Evolutionary conservation across 2,888 invertebrate genomes (phyloP).

Genomic region (Mylabris sibirica): DNA sequence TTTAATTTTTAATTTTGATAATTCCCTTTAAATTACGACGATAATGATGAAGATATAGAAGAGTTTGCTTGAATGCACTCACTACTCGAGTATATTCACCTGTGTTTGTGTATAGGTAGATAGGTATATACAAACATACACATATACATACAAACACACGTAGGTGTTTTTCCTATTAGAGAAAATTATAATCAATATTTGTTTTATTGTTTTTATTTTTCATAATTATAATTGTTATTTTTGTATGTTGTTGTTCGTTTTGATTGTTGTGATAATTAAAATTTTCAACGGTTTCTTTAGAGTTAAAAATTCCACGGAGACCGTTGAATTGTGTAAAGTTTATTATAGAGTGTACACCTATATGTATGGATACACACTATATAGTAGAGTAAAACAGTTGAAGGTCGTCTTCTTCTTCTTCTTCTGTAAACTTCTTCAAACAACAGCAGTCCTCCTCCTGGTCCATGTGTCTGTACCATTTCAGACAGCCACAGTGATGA

Average conservation of each 20-base stretch:
- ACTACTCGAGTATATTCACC: conserved; percentile 3
- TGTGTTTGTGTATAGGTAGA: neutral
- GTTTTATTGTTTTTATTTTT: neutral
- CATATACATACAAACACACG: neutral
- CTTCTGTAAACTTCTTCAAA: conserved; percentile 19
- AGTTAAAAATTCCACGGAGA: conserved; percentile 38
- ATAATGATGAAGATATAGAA: neutral
- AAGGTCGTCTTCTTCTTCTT: conserved; percentile 38
- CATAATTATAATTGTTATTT: neutral
- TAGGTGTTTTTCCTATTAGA: neutral
- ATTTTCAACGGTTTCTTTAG: neutral
- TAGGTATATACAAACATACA: neutral
- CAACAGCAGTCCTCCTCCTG: conserved; percentile 22
- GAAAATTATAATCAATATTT: neutral
- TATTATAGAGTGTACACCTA: neutral
- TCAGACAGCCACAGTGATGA: neutral
- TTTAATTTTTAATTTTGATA: neutral
- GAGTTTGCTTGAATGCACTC: neutral
- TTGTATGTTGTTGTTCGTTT: neutral
- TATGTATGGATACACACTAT: neutral
- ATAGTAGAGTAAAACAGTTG: conserved; percentile 19
- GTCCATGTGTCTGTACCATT: neutral
- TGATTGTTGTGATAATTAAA: neutral
- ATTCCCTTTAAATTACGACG: conserved; percentile 1
- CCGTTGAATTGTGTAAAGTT: conserved; percentile 38